phyloP scores from a whole-genome alignment of 2,888 invertebrate species.

The Scaptodrosophila latifasciaeformis region DNA sequence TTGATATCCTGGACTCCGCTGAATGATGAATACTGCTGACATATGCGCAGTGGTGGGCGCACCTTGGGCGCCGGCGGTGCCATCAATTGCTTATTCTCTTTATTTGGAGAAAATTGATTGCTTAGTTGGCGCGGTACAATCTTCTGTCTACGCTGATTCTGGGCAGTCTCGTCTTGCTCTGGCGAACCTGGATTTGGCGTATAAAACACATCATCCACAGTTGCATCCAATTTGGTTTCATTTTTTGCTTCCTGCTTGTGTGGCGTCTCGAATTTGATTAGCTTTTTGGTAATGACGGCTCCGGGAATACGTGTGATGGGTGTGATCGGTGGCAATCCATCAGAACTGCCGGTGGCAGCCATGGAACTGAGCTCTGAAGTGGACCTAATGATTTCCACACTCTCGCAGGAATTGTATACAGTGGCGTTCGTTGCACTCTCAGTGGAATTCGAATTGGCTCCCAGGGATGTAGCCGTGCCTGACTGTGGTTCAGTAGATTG shows the following conservation, averaged over 20 bases:
- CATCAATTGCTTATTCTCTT: background rate
- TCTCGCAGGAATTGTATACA: slow-evolving; percentile 70
- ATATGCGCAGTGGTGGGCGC: slow-evolving; percentile 49
- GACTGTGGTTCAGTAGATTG: too few relatives aligned
- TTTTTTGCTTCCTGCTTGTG: slow-evolving; percentile 26
- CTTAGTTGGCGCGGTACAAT: slow-evolving; percentile 47
- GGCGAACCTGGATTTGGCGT: slow-evolving; percentile 53
- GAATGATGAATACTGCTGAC: slow-evolving; percentile 25
- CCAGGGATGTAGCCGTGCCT: too few relatives aligned
- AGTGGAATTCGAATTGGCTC: slow-evolving; percentile 8
- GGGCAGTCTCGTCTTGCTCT: slow-evolving; percentile 6
- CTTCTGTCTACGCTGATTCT: slow-evolving; percentile 24
- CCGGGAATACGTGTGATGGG: slow-evolving; percentile 67
- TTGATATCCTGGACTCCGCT: slow-evolving; percentile 47
- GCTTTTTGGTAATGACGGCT: slow-evolving; percentile 61
- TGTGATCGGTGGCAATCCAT: slow-evolving; percentile 44
- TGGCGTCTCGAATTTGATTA: slow-evolving; percentile 71
- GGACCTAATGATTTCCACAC: slow-evolving; percentile 69
- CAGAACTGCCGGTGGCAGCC: slow-evolving; percentile 15
- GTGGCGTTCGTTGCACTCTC: slow-evolving; percentile 44
- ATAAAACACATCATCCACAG: slow-evolving; percentile 42
- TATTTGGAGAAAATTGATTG: slow-evolving; percentile 37
- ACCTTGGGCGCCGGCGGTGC: slow-evolving; percentile 29
- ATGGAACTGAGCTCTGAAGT: slow-evolving; percentile 51
- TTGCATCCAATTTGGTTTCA: slow-evolving; percentile 7